A percentile compares a stretch with the other conserved stretches of the same genome.
Conservation (phyloP, 2,113 vertebrate genomes). For the Glaucomys volans region DNA sequence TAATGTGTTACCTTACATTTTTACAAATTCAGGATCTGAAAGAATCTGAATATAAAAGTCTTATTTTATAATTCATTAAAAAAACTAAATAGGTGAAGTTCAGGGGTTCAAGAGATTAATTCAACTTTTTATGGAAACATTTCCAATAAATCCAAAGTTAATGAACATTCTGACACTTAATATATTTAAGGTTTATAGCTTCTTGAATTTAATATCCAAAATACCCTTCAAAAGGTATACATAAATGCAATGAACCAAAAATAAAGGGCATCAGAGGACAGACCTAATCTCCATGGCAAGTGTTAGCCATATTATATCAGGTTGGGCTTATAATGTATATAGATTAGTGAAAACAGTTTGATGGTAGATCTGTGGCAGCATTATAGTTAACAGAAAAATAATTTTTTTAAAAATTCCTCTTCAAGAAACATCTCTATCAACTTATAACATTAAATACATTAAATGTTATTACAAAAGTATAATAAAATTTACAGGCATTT, state of each 20-base stretch:
- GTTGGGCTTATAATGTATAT: background rate
- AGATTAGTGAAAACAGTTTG: background rate
- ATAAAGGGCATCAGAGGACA: slow-evolving; percentile 37
- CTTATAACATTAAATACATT: background rate
- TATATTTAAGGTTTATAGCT: slow-evolving; percentile 68
- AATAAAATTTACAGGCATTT: background rate
- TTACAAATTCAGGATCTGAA: slow-evolving; percentile 27
- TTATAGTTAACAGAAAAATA: background rate
- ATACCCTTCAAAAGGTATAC: slow-evolving; percentile 23
- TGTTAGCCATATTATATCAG: background rate
- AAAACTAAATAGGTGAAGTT: slow-evolving; percentile 75
- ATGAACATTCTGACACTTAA: slow-evolving; percentile 79
- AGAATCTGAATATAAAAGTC: slow-evolving; percentile 36
- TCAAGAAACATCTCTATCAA: background rate
- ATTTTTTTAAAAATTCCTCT: background rate
- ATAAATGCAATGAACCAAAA: slow-evolving; percentile 64
- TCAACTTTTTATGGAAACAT: slow-evolving; percentile 81
- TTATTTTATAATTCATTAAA: slow-evolving; percentile 58
- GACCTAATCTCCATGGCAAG: background rate
- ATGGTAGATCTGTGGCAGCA: background rate
- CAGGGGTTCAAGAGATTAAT: slow-evolving; percentile 82
- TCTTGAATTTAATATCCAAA: slow-evolving; percentile 34
- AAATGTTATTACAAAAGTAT: background rate
- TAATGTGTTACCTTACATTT: background rate
- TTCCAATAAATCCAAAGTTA: slow-evolving; percentile 81